These are phyloP conservation scores for Sebastes schlegelii DNA, from an alignment of 2,113 vertebrate genomes.

Conservation along the genomic window DNA sequence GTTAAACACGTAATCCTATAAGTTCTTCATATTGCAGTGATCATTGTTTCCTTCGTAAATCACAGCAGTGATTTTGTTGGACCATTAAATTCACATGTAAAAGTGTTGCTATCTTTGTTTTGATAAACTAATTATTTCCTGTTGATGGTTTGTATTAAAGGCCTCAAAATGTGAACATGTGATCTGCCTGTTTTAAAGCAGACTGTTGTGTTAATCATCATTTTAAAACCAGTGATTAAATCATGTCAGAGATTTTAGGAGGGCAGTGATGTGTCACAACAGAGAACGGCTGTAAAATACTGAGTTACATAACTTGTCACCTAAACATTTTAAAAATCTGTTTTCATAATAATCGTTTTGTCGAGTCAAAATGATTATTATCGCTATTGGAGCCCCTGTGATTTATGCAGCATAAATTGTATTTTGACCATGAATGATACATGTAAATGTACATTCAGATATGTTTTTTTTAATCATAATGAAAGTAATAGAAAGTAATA, in stretches of 20 bases:
- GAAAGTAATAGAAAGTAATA: not conserved
- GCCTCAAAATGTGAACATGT: not conserved
- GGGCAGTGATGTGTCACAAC: not conserved
- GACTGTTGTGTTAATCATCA: not conserved
- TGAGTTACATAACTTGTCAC: not conserved
- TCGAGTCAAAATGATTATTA: no score
- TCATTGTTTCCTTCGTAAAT: not conserved
- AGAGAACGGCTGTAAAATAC: not conserved
- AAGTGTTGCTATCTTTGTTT: not conserved
- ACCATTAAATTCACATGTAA: not conserved
- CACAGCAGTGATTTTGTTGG: not conserved
- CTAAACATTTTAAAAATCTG: not conserved
- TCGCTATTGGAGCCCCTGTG: not conserved
- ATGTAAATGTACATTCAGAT: not conserved
- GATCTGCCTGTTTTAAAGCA: not conserved
- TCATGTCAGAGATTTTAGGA: not conserved
- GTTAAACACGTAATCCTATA: not conserved
- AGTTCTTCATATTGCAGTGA: not conserved
- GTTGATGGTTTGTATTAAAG: not conserved
- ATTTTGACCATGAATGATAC: not conserved
- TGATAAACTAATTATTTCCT: not conserved
- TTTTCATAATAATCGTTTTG: not conserved
- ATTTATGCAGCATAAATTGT: not conserved
- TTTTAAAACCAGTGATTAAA: not conserved
- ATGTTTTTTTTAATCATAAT: not conserved